Percentiles rank a stretch among this genome's conserved stretches.
Evolutionary conservation across 2,113 vertebrate species (phyloP).

Genomic region (crab-eating macaque (Macaca fascicularis)): DNA sequence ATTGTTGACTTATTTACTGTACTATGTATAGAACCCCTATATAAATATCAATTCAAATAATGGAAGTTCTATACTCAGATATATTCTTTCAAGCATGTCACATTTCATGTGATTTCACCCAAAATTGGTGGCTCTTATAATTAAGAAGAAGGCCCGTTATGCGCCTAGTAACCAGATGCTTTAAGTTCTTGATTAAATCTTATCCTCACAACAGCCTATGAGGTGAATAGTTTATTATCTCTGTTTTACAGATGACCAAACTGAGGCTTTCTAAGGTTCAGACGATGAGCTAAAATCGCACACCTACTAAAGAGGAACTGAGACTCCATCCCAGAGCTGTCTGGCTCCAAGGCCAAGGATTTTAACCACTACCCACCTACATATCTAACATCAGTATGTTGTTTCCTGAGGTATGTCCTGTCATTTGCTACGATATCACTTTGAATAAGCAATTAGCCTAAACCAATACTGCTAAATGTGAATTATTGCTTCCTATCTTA

Average conservation of each 20-base stretch:
- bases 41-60: not conserved
- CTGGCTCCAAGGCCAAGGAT: too few relatives aligned
- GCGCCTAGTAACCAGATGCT: not conserved
- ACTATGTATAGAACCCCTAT: not conserved
- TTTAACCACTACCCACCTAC: not conserved
- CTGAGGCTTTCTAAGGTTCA: not conserved
- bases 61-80: not conserved
- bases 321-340: not conserved
- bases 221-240: not conserved
- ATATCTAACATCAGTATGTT: fast-evolving
- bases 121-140: not conserved
- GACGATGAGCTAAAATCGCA: not conserved
- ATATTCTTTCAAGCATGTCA: not conserved
- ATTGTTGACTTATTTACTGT: not conserved
- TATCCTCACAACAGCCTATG: not conserved
- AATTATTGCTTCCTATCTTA: not conserved
- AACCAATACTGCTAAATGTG: not conserved
- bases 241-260: not conserved
- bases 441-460: not conserved
- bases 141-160: not conserved
- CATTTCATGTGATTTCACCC: not conserved
- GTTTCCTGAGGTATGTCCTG: not conserved
- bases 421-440: too few relatives aligned
- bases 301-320: not conserved
- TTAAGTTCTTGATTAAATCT: not conserved